These are phyloP conservation scores for Tetheella fluctuosa DNA, from an alignment of 2,888 invertebrate genomes.

Conservation along the genomic window DNA sequence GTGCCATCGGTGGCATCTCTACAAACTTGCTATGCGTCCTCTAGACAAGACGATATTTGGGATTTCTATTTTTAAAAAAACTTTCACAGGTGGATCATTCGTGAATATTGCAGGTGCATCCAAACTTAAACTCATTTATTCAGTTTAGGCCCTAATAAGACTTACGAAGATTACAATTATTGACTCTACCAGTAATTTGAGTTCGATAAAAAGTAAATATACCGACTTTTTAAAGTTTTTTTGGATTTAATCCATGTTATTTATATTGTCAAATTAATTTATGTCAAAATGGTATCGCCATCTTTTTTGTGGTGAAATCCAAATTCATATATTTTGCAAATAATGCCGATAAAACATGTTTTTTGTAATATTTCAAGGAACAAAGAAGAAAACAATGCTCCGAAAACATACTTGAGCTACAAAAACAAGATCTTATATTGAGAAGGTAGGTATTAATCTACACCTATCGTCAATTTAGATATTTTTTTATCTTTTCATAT, in stretches of 20 bases:
- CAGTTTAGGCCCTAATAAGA: no score
- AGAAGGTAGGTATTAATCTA: neutral
- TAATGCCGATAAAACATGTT: neutral
- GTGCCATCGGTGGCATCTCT: conserved; percentile 36
- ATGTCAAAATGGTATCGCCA: no score
- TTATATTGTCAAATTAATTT: no score
- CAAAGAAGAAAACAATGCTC: neutral
- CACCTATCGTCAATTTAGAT: neutral
- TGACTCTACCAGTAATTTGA: no score
- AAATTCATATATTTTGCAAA: no score
- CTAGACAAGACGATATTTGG: conserved; percentile 51
- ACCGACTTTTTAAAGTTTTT: neutral
- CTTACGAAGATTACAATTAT: no score
- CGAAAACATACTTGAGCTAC: neutral
- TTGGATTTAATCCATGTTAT: no score
- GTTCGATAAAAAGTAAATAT: neutral
- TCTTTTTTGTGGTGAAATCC: no score
- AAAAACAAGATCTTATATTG: neutral
- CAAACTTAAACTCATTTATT: no score
- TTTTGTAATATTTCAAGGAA: neutral
- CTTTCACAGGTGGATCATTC: conserved; percentile 26
- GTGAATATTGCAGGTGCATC: conserved; percentile 14
- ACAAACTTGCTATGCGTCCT: conserved; percentile 47
- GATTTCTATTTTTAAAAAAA: conserved; percentile 55
- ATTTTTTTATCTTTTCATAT: neutral